Evolutionary conservation across 1,140 invertebrate species (phyloP), one percentile per base, ranked within the genome.

Genomic region (Halyomorpha halys): DNA sequence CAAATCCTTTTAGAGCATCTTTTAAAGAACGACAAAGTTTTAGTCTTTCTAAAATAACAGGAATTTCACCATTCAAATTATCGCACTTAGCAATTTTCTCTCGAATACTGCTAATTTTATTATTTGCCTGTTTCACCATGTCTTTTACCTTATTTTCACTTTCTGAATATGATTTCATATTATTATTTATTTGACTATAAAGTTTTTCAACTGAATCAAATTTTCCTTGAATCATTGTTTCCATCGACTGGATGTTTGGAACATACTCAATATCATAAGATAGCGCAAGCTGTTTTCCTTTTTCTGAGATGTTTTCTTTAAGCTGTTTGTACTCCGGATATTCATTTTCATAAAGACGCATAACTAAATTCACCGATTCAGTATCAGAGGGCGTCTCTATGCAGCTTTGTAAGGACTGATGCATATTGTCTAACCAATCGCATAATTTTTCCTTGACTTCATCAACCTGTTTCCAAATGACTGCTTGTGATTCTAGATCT

Each of bases 391-490:
- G 59, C 3, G n/a, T n/a, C 34, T 39, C 59, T 23, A 56, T 21
- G 14, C 53, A 56, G 9, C 9, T 30, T 60, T 39, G 27, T 18
- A 60, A 19, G 11, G 59, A 14, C 16, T 18, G 82, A 67, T 86
- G 86, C 11, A 89, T 92, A 68, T 89, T 85, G 65, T 81, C 84
- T 4, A 94, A 72, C 94, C 94, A 97, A 34, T 82, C 82, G 0
- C 87, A 74, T 16, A 96, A 77, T 72, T 92, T 88, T 68, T 87
- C 85, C 71, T 90, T 91, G 0, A 85, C 82, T 66, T 90, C 87
- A 63, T 92, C 86, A 8, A 96, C 87, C 74, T 95, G 90, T 68
- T 91, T 89, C 91, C 92, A 95, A 56, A 95, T 86, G 6, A 91
- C 85, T 0, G 87, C 77, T 73, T 95, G 90, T 0, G 90, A 88